Evolutionary conservation across 2,888 invertebrate species (phyloP).

Genomic region (Agrochola lychnidis): DNA sequence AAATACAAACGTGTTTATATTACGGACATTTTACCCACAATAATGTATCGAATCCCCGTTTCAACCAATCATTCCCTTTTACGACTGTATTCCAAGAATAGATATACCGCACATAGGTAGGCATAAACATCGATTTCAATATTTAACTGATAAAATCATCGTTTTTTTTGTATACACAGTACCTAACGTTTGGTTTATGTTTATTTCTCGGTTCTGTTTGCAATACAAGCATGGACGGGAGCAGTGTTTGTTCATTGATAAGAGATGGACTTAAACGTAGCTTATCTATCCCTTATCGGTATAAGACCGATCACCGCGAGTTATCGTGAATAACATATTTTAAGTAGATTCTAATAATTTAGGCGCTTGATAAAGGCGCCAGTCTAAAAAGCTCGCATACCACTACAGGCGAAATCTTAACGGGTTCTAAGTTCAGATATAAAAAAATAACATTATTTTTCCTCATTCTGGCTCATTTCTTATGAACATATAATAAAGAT

Average conservation of each 20-base stretch:
- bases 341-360: slow-evolving; percentile 74
- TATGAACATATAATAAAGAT: slow-evolving; percentile 11
- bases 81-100: slow-evolving; percentile 62
- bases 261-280: slow-evolving; percentile 69
- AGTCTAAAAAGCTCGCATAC: slow-evolving; percentile 52
- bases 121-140: slow-evolving; percentile 61
- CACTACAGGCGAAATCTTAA: slow-evolving; percentile 48
- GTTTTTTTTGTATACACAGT: slow-evolving; percentile 52
- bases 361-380: slow-evolving; percentile 73
- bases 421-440: slow-evolving; percentile 15
- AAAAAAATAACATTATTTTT: neutral
- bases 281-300: slow-evolving; percentile 62
- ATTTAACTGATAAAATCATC: slow-evolving; percentile 63
- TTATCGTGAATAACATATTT: slow-evolving; percentile 72
- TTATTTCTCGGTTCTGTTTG: slow-evolving; percentile 62
- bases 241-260: slow-evolving; percentile 74
- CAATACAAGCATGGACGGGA: slow-evolving; percentile 64
- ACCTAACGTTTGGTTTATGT: slow-evolving; percentile 50
- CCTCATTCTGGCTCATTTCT: neutral
- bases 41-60: slow-evolving; percentile 52
- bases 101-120: slow-evolving; percentile 38
- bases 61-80: slow-evolving; percentile 58
- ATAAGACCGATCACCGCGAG: slow-evolving; percentile 66
- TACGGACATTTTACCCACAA: slow-evolving; percentile 51
- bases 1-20: slow-evolving; percentile 61